Evolutionary conservation across 1,140 invertebrate genomes (phyloP).

Genomic region (Odontomachus brunneus): DNA sequence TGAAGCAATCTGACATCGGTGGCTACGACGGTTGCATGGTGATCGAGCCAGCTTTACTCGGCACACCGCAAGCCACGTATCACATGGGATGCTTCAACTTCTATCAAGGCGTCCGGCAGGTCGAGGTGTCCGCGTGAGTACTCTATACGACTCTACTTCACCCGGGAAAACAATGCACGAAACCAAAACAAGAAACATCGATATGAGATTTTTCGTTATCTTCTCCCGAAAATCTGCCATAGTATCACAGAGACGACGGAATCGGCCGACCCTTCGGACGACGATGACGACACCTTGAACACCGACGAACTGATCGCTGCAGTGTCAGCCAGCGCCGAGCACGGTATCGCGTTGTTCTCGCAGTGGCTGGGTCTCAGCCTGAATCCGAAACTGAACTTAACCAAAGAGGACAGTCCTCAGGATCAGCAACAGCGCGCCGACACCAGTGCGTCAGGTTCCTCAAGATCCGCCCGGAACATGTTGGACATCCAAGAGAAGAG

Average conservation of each 20-base stretch:
- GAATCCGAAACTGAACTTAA: slow-evolving; percentile 79
- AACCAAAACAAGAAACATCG: not conserved
- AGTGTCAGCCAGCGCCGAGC: slow-evolving; percentile 85
- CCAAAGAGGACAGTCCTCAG: slow-evolving; percentile 54
- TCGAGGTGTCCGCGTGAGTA: slow-evolving; percentile 80
- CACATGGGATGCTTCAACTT: slow-evolving; percentile 86
- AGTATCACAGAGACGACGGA: slow-evolving; percentile 73
- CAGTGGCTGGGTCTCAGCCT: slow-evolving; percentile 84
- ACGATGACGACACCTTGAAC: slow-evolving; percentile 80
- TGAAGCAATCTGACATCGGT: slow-evolving; percentile 77
- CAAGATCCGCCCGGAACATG: slow-evolving; percentile 72
- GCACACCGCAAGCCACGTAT: slow-evolving; percentile 84
- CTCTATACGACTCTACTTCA: not conserved
- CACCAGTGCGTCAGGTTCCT: slow-evolving; percentile 29
- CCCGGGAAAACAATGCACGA: not conserved
- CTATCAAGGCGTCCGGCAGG: slow-evolving; percentile 82
- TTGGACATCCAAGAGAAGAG: slow-evolving; percentile 73
- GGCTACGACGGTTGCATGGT: slow-evolving; percentile 84
- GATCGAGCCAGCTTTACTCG: slow-evolving; percentile 85
- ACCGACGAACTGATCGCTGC: slow-evolving; percentile 85
- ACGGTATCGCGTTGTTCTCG: slow-evolving; percentile 85
- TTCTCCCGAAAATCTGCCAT: not conserved
- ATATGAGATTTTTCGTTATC: not conserved
- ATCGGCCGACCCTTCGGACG: slow-evolving; percentile 70
- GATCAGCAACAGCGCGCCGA: slow-evolving; percentile 47